phyloP scores from a whole-genome alignment of 2,888 invertebrate genomes.

The Drosophila mercatorum region DNA sequence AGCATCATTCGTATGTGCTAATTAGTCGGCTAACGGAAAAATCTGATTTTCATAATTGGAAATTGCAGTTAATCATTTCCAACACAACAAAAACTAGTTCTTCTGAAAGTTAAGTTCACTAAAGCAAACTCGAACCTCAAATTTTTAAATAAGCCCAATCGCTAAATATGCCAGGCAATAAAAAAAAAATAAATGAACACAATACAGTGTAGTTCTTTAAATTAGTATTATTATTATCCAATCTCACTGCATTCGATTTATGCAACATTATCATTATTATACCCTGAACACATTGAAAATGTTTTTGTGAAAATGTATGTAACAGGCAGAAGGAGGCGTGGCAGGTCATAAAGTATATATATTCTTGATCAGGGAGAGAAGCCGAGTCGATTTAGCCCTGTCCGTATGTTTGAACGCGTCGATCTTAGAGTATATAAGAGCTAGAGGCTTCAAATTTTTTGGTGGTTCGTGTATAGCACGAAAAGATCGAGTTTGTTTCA shows the following conservation, averaged over 20 bases:
- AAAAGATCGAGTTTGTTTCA: too few relatives aligned
- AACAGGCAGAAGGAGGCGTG: too few relatives aligned
- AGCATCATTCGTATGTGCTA: slow-evolving; percentile 1
- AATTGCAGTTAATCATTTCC: slow-evolving; percentile 4
- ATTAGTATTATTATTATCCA: background rate
- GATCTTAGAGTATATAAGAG: too few relatives aligned
- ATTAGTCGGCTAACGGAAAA: background rate
- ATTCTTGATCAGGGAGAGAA: too few relatives aligned
- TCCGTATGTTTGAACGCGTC: too few relatives aligned
- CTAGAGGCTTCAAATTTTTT: too few relatives aligned
- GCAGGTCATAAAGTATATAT: too few relatives aligned
- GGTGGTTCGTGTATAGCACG: too few relatives aligned
- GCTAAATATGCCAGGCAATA: background rate
- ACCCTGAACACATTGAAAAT: too few relatives aligned
- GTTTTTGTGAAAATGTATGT: too few relatives aligned
- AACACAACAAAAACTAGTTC: background rate
- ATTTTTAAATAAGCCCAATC: background rate
- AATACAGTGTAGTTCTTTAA: background rate
- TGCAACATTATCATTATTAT: too few relatives aligned
- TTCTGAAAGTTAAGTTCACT: background rate
- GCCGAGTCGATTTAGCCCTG: too few relatives aligned
- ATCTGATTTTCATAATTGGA: slow-evolving; percentile 1
- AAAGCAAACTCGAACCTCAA: background rate
- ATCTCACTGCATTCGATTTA: background rate
- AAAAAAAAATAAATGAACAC: background rate